Base-by-base conservation (phyloP, 2,113 vertebrate genomes). In the Larimichthys crocea region DNA sequence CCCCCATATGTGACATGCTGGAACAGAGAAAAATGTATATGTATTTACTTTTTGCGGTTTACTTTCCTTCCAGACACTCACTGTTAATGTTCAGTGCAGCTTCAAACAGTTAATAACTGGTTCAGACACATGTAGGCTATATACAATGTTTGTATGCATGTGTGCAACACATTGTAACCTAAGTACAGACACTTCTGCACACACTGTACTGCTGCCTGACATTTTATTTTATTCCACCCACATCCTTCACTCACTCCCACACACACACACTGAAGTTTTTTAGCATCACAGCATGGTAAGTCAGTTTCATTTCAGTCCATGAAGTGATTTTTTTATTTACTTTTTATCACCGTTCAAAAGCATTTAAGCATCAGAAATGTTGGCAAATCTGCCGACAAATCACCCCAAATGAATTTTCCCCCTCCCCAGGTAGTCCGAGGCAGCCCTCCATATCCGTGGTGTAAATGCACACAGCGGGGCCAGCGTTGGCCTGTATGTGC, bases 261-360 rank as follows among this genome's bases (percentile, higher is more conserved):
- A 35, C 61, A 70, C 22, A 29, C 67, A 53, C 49, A 16, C 52
- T 22, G 35, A 57, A 63, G 63, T 74, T 86, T 57, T 76, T 74
- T 80, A 67, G 84, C 15, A 42, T 62, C 56, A 7, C 4, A 22
- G 48, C 60, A 31, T 2, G 15, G 60, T 53, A 61, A 74, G 24
- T 83, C 66, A 9, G 64, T 46, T 76, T 67, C 22, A n/a, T 64
- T 81, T 75, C 20, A 67, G 4, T 84, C 72, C 65, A 78, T 77
- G 50, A 48, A n/a, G 5, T 60, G 17, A 11, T 35, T 7, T 35
- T 35, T 35, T 1, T 52, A 6, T 35, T 4, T 31, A 31, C 7
- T 9, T 57, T 42, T 76, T 48, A 22, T 10, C 20, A 20, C 35
- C 22, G 31, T 29, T 79, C 26, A 50, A 40, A 83, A 53, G 49